Conservation (phyloP, 2,797 vertebrate species). For the Gobio occitaniae region DNA sequence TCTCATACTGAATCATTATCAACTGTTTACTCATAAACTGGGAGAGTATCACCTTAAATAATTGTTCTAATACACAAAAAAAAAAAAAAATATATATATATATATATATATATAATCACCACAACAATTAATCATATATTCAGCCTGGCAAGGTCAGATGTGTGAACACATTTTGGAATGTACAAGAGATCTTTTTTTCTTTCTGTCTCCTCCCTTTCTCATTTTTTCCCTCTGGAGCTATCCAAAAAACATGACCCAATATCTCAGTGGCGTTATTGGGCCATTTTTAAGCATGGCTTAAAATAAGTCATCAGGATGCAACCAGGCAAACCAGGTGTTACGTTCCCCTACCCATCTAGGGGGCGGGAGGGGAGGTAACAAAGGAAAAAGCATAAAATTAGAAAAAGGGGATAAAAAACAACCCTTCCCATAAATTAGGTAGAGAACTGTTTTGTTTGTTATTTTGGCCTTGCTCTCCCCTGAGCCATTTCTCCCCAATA, state of each 20-base stretch:
- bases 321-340: conserved; percentile 72
- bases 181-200: neutral
- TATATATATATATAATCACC: too few species aligned
- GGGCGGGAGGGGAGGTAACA: too few species aligned
- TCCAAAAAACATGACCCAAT: conserved; percentile 78
- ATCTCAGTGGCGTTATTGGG: conserved; percentile 80
- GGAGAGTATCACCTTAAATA: neutral
- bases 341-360: too few species aligned
- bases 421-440: too few species aligned
- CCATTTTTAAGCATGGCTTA: conserved; percentile 72
- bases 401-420: too few species aligned
- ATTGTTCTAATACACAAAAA: neutral
- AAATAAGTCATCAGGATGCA: conserved; percentile 76
- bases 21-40: neutral
- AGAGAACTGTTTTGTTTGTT: too few species aligned
- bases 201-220: conserved; percentile 28
- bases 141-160: neutral
- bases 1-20: neutral
- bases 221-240: conserved; percentile 61
- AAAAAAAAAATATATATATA: too few species aligned
- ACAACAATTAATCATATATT: neutral
- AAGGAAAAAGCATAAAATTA: too few species aligned
- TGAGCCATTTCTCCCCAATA: too few species aligned
- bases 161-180: conserved; percentile 2
- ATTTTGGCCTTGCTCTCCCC: too few species aligned